Base-by-base conservation (phyloP, 2,113 vertebrate genomes). In the Lipophrys pholis region DNA sequence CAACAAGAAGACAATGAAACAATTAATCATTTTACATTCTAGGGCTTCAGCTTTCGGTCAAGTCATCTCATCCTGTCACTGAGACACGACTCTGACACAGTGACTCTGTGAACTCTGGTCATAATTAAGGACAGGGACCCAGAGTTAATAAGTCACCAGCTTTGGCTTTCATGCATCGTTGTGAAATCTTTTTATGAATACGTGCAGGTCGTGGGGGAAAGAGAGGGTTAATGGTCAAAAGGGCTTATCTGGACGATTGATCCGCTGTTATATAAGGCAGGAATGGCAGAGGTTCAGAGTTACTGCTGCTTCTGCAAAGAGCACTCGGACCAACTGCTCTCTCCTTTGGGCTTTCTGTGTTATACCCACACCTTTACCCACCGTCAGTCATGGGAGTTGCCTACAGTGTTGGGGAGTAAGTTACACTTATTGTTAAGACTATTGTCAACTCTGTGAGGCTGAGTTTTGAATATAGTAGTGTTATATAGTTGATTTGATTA, bases 361-460 rank as follows among this genome's bases (percentile, higher is more conserved):
- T 60, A 11, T 42, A 38, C 65, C 73, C 11, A 46, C 45, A 6
- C 45, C 16, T 56, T 67, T 46, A 11, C 49, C 63, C 69, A 35
- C 57, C 60, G 2, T 65, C 55, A 74, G 38, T 73, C 83, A 95
- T 96, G 95, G 95, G 94, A 82, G 49, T 89, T 57, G 87, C 90
- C 70, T 94, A 94, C 85, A 95, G 94, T 40, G 80, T 90, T 63
- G 91, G 90, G 91, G 91, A 93, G 95, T 96, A 92, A 95, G 95
- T 95, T 80, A 60, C 52, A 50, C 0, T 5, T 57, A 17, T 65
- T 8, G 7, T 15, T 2, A 16, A 6, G 6, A 8, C 4, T 80
- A 21, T 48, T 30, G 55, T 56, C 11, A 21, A 51, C 21, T 30
- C 21, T 71, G 40, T 62, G 40, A 6, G 45, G 40, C 56, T 43